phyloP scores from a whole-genome alignment of 2,113 vertebrate genomes.

The Damaliscus lunatus region DNA sequence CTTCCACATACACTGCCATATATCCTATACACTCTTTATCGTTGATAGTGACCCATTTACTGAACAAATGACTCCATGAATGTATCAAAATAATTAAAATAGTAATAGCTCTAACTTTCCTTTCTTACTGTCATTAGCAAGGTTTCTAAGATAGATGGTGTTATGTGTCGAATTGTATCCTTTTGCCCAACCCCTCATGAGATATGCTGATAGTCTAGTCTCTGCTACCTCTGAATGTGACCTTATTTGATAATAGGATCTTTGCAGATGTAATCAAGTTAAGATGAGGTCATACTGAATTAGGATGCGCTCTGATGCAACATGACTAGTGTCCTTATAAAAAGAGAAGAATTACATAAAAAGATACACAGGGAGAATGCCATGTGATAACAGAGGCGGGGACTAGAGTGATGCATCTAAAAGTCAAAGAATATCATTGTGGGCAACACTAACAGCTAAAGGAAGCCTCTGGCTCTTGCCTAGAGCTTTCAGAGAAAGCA shows the following conservation, averaged over 20 bases:
- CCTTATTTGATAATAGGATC: not conserved
- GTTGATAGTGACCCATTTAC: not conserved
- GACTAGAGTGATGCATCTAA: rapidly evolving
- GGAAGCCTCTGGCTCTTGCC: not conserved
- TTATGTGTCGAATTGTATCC: not conserved
- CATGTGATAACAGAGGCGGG: not conserved
- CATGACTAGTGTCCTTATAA: not conserved
- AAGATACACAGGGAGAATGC: not conserved
- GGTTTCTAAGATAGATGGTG: not conserved
- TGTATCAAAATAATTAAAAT: not conserved
- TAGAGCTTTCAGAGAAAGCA: not conserved
- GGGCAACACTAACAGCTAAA: not conserved
- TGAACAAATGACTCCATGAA: not conserved
- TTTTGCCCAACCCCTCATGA: not conserved
- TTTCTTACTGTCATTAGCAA: not conserved
- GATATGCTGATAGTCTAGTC: not conserved
- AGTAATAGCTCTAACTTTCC: not conserved
- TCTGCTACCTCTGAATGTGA: not conserved
- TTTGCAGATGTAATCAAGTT: not conserved
- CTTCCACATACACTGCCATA: not conserved
- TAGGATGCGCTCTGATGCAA: not conserved
- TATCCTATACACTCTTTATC: not conserved
- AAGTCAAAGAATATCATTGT: not conserved
- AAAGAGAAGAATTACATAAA: not conserved
- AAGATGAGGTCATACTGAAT: not conserved